These are phyloP conservation scores for Bombus pascuorum DNA, from an alignment of 1,140 invertebrate species.

Conservation along the genomic window DNA sequence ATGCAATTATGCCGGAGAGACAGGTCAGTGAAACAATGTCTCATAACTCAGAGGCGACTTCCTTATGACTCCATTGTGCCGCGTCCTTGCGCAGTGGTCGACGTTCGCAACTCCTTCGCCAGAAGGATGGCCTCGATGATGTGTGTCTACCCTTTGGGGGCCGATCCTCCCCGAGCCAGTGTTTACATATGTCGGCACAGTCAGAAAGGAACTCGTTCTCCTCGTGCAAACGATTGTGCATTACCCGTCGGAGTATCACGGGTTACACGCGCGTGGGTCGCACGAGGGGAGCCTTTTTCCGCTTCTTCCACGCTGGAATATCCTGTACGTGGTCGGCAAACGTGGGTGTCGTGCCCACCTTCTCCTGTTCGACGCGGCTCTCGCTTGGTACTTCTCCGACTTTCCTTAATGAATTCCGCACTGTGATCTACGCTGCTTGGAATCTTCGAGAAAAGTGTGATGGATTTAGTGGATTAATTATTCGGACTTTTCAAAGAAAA, in stretches of 20 bases:
- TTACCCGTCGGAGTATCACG: slow-evolving; percentile 61
- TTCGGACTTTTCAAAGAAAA: neutral
- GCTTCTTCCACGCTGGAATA: slow-evolving; percentile 45
- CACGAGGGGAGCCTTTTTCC: slow-evolving; percentile 59
- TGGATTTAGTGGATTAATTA: neutral
- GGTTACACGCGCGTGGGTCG: slow-evolving; percentile 70
- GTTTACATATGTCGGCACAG: slow-evolving; percentile 67
- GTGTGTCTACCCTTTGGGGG: slow-evolving; percentile 9
- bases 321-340: slow-evolving; percentile 32
- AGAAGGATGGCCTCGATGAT: slow-evolving; percentile 46
- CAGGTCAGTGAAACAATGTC: slow-evolving; percentile 57
- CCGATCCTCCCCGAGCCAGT: slow-evolving; percentile 17
- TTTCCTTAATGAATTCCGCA: slow-evolving; percentile 36
- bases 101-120: neutral
- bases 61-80: slow-evolving; percentile 59
- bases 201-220: slow-evolving; percentile 65
- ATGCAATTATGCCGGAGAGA: slow-evolving; percentile 56
- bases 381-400: slow-evolving; percentile 7
- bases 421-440: slow-evolving; percentile 8
- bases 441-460: too few species aligned
- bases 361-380: slow-evolving; percentile 2
- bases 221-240: slow-evolving; percentile 71
- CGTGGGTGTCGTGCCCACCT: slow-evolving; percentile 69
- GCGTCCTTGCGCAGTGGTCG: slow-evolving; percentile 45
- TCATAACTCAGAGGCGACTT: slow-evolving; percentile 61